A percentile compares a stretch with the other conserved stretches of the same genome.
These are phyloP conservation scores for Phthorimaea operculella DNA, from an alignment of 1,140 invertebrate species.

Conservation along the genomic window DNA sequence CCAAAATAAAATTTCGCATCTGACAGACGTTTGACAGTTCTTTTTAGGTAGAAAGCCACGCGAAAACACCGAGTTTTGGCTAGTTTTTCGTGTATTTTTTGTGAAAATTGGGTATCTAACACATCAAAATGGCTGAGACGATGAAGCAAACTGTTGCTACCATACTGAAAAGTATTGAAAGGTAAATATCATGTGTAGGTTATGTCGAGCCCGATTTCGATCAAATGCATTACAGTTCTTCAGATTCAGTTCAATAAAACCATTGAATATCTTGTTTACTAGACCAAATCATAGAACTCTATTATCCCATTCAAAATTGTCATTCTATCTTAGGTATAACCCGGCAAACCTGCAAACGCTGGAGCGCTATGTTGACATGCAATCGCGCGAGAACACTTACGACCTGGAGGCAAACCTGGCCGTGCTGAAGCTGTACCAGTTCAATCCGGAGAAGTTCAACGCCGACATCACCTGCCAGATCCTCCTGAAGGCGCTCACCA, in stretches of 20 bases:
- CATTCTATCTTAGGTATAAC: slow-evolving; percentile 81
- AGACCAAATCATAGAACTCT: slow-evolving; percentile 66
- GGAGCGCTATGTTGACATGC: slow-evolving; percentile 93
- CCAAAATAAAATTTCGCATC: too few relatives aligned
- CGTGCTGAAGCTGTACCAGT: slow-evolving; percentile 91
- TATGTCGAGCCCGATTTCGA: slow-evolving; percentile 14
- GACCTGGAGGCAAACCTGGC: slow-evolving; percentile 97
- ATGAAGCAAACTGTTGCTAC: slow-evolving; percentile 80
- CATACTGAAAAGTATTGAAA: slow-evolving; percentile 84
- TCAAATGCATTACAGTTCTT: slow-evolving; percentile 34
- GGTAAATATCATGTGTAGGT: slow-evolving; percentile 64
- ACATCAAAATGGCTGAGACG: slow-evolving; percentile 72
- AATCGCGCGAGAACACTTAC: slow-evolving; percentile 93
- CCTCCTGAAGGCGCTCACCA: slow-evolving; percentile 93
- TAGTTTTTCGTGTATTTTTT: too few relatives aligned
- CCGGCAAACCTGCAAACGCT: slow-evolving; percentile 91
- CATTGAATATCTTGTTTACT: slow-evolving; percentile 70
- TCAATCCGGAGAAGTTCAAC: slow-evolving; percentile 92
- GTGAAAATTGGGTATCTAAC: background rate
- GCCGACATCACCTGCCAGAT: slow-evolving; percentile 85
- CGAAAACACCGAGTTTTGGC: background rate
- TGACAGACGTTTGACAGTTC: too few relatives aligned
- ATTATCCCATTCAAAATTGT: background rate
- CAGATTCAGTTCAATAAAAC: too few relatives aligned
- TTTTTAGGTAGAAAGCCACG: background rate